phyloP scores from a whole-genome alignment of 2,113 vertebrate genomes.

The Crypturellus undulatus region DNA sequence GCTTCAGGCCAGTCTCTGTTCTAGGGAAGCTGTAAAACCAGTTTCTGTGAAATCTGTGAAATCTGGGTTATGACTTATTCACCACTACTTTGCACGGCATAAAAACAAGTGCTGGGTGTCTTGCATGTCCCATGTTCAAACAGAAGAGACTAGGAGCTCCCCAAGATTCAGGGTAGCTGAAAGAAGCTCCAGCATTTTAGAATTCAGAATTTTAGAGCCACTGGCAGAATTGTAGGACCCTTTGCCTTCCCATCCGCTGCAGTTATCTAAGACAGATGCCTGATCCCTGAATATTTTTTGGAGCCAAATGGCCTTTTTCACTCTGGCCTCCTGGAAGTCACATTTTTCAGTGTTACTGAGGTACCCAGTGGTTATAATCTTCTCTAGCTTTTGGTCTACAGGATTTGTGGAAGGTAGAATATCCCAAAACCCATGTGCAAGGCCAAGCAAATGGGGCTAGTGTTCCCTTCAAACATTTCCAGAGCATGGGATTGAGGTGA shows the following conservation, averaged over 20 bases:
- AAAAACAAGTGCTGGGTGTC: neutral
- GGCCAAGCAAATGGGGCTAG: neutral
- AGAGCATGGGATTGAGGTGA: neutral
- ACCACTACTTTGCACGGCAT: neutral
- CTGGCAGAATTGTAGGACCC: neutral
- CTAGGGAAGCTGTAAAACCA: neutral
- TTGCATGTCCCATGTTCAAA: neutral
- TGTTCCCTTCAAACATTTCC: neutral
- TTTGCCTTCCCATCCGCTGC: neutral
- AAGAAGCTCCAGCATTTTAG: neutral
- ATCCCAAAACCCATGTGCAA: neutral
- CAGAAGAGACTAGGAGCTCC: neutral
- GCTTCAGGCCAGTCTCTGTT: neutral
- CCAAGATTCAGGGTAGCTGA: neutral
- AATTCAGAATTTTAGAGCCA: neutral
- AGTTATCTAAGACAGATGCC: neutral
- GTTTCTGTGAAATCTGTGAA: neutral
- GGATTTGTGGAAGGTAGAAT: neutral
- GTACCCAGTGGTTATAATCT: neutral
- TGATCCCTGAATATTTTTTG: neutral
- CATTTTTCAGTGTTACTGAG: neutral
- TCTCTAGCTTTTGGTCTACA: neutral
- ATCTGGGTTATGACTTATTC: neutral
- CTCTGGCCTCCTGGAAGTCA: neutral
- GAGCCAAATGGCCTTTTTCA: neutral